Conservation (phyloP, 2,113 vertebrate genomes). For the Podiceps cristatus region DNA sequence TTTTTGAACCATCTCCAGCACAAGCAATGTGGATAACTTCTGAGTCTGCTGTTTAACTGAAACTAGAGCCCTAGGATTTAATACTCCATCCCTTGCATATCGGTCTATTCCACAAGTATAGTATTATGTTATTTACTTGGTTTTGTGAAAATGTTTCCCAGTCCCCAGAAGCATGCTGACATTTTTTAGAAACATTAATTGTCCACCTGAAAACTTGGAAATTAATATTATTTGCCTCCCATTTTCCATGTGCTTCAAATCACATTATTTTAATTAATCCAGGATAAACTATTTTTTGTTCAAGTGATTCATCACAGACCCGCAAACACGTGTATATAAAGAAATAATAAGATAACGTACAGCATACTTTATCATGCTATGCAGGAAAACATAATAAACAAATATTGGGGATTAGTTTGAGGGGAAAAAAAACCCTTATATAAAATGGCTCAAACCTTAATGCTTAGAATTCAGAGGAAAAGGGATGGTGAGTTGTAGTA, state of each 20-base stretch:
- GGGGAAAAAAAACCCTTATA: background rate
- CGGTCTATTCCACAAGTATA: background rate
- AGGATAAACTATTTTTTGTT: background rate
- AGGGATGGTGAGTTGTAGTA: background rate
- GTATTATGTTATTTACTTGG: background rate
- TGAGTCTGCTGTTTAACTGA: background rate
- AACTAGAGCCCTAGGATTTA: background rate
- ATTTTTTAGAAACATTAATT: background rate
- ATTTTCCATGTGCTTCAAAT: background rate
- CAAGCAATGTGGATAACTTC: background rate
- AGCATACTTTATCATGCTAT: background rate
- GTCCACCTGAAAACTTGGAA: background rate
- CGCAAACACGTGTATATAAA: background rate
- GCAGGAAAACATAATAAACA: background rate
- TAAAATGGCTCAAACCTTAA: background rate
- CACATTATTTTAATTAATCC: background rate
- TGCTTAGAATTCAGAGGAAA: background rate
- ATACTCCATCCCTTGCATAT: background rate
- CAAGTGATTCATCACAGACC: background rate
- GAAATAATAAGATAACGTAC: background rate
- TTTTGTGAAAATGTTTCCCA: background rate
- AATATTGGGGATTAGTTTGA: background rate
- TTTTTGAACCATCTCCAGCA: background rate
- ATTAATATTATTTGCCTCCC: background rate
- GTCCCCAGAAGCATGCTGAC: background rate